Evolutionary conservation across 2,113 vertebrate species (phyloP).

Genomic region (Hydrochoerus hydrochaeris): DNA sequence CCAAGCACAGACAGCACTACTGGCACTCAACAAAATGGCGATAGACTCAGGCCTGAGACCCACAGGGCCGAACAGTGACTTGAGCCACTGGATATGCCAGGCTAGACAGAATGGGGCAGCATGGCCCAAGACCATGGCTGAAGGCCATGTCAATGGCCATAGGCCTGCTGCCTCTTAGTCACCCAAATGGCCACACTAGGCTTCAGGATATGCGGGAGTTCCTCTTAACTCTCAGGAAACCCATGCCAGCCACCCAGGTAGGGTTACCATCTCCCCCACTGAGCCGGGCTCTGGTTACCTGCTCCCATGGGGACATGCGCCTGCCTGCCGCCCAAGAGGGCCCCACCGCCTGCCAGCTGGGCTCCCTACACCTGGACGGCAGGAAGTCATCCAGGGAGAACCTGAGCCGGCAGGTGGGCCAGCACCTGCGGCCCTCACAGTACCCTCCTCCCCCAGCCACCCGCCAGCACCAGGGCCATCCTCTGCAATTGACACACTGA

Average conservation of each 20-base stretch:
- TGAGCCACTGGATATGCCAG: background rate
- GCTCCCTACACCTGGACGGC: conserved; percentile 53
- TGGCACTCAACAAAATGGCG: background rate
- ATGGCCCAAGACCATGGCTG: background rate
- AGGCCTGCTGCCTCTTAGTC: background rate
- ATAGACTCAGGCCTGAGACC: background rate
- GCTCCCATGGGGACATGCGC: background rate
- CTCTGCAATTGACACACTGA: accelerated
- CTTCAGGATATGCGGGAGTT: background rate
- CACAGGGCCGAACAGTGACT: accelerated
- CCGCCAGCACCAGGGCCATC: background rate
- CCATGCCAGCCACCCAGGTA: conserved; percentile 64
- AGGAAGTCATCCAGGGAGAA: conserved; percentile 50
- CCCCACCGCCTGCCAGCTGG: conserved; percentile 75
- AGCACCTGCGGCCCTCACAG: background rate
- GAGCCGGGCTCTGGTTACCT: conserved; percentile 72
- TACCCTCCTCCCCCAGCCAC: background rate
- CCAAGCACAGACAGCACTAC: accelerated
- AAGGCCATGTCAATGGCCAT: background rate
- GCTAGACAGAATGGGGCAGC: background rate
- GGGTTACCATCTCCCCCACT: conserved; percentile 57
- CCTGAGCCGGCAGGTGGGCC: conserved; percentile 35
- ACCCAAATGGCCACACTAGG: background rate
- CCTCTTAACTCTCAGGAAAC: conserved; percentile 57
- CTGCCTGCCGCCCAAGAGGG: background rate